Percentiles rank a stretch among this genome's conserved stretches.
Evolutionary conservation across 2,113 vertebrate genomes (phyloP).

Genomic region (Indicator maculatus): DNA sequence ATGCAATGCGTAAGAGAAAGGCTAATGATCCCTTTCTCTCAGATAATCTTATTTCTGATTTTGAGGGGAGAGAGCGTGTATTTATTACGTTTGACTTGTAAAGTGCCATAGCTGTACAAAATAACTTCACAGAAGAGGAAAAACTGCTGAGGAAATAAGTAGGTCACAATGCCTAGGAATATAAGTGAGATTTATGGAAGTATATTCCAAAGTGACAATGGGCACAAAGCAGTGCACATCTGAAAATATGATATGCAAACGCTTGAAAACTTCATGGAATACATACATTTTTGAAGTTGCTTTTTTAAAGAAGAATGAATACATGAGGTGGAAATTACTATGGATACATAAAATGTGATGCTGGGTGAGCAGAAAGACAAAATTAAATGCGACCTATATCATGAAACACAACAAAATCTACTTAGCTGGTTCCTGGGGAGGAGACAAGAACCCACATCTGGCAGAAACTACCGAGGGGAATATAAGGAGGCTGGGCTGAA

Average conservation of each 20-base stretch:
- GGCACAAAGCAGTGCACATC: not conserved
- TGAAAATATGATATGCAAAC: not conserved
- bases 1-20: not conserved
- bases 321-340: not conserved
- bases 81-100: not conserved
- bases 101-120: not conserved
- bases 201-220: not conserved
- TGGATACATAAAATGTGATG: not conserved
- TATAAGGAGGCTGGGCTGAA: not conserved
- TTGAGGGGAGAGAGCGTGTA: not conserved
- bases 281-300: not conserved
- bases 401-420: not conserved
- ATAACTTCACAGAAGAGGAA: not conserved
- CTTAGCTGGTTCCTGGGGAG: not conserved
- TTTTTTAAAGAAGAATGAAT: not conserved
- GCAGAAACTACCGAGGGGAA: not conserved
- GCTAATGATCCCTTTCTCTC: not conserved
- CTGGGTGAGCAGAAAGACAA: not conserved
- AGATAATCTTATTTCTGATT: not conserved
- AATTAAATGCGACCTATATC: not conserved
- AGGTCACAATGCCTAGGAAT: slow-evolving; percentile 26
- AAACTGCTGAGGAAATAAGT: slow-evolving; percentile 48
- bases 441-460: not conserved
- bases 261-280: not conserved
- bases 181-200: slow-evolving; percentile 30